These are phyloP conservation scores for Anagyrus pseudococci DNA, from an alignment of 2,888 invertebrate genomes.

Conservation along the genomic window DNA sequence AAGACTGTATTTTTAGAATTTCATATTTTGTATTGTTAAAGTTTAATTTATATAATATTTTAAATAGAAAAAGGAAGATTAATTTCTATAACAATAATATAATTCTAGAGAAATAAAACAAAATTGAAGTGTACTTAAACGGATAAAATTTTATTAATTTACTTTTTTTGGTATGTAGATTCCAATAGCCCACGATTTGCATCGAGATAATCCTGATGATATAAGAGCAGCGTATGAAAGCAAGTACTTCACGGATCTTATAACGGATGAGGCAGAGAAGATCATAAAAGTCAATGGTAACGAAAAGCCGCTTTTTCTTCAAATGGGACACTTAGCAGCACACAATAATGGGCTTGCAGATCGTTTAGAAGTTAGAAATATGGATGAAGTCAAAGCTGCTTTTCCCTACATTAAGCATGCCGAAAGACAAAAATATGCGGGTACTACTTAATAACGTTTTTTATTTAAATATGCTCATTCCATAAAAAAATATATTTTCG, in stretches of 20 bases:
- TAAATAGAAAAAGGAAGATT: no score
- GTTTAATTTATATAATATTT: background rate
- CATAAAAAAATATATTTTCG: no score
- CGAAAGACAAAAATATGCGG: constrained; percentile 75
- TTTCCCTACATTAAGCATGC: constrained; percentile 75
- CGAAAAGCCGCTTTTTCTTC: constrained; percentile 75
- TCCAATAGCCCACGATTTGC: constrained; percentile 62
- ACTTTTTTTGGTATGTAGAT: no score
- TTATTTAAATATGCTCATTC: no score
- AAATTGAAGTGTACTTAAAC: no score
- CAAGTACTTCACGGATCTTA: constrained; percentile 75
- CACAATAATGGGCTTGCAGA: constrained; percentile 74
- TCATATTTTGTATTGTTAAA: background rate
- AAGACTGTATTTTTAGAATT: no score
- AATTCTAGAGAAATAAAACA: no score
- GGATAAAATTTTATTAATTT: no score
- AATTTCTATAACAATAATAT: no score
- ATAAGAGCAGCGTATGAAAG: constrained; percentile 22
- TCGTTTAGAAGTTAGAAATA: constrained; percentile 72
- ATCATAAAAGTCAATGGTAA: constrained; percentile 66
- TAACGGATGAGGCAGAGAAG: constrained; percentile 70
- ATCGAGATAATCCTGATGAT: constrained; percentile 56
- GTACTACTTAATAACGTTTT: no score
- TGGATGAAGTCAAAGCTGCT: constrained; percentile 69
- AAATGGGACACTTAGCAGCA: constrained; percentile 80